Base-by-base conservation (phyloP, 2,888 invertebrate species). In the Rosalia funebris region DNA sequence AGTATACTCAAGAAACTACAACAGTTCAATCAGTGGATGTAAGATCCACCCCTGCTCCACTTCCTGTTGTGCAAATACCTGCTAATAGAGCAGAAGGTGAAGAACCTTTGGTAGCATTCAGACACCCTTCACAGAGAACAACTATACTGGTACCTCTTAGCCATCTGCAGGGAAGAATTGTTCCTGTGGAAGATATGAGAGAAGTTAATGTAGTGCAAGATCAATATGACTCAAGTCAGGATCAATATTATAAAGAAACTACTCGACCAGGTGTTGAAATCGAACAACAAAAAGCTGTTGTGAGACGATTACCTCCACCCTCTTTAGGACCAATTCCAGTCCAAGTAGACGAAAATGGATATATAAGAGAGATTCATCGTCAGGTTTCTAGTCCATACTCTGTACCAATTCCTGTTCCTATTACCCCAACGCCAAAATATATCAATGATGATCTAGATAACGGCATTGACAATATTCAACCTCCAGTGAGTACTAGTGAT, bases 401-500 rank as follows among this genome's bases (percentile, higher is more conserved):
- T 5, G 19, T 45, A n/a, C 54, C 54, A 1, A 10, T 54, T 46
- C 16, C 47, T 16, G 61, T 75, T 42, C 73, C 75, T 5, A 57
- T 74, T 16, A 65, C 71, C 1, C 70, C 69, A n/a, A 36, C 50
- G 19, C 69, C 69, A 36, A 70, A 61, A 57, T 70, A 68, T 41
- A 45, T 52, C 5, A 62, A 70, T 10, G 63, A 70, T 16, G 70
- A 72, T 12, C 61, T 68, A 1, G 71, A 81, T 4, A 83, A 84
- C 16, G 86, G 86, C 62, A 83, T 86, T 78, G 85, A 86, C 58
- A 83, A 85, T 1, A 89, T 89, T 41, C 84, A 87, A 45, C 86
- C 90, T 7, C 91, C 91, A 4, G 86, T 91, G 1, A 90, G 90
- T 72, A 88, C 89, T 1, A 84, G 87, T 71, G 91, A 91, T 74